A percentile compares a stretch with the other conserved stretches of the same genome.
Evolutionary conservation across 2,797 vertebrate genomes (phyloP).

Genomic region (Carduelis carduelis): DNA sequence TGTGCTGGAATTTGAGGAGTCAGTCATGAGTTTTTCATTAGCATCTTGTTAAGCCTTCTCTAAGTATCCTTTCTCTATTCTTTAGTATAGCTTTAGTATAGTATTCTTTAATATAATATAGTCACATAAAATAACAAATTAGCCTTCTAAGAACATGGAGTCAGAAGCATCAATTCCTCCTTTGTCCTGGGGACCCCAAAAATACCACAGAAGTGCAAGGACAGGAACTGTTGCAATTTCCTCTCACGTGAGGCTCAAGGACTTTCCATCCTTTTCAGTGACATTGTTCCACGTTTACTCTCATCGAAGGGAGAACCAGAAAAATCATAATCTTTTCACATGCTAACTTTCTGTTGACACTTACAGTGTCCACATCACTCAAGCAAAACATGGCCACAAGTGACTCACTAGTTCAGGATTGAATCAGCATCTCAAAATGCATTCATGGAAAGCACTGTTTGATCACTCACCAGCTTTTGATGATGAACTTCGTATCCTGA

Average conservation of each 20-base stretch:
- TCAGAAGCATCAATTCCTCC: background rate
- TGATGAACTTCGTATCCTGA: conserved; percentile 95
- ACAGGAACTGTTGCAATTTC: background rate
- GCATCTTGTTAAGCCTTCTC: background rate
- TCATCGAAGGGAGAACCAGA: background rate
- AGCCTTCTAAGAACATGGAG: background rate
- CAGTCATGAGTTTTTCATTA: background rate
- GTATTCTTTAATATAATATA: background rate
- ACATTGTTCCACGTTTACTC: background rate
- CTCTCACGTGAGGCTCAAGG: background rate
- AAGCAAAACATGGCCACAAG: background rate
- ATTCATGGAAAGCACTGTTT: fast-evolving
- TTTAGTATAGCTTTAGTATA: background rate
- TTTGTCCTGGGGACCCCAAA: background rate
- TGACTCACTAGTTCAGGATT: background rate
- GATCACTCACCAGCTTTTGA: conserved; percentile 89
- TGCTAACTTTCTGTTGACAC: background rate
- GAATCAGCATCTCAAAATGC: background rate
- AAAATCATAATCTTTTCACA: background rate
- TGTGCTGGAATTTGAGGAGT: background rate
- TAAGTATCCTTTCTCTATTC: background rate
- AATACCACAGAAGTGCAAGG: background rate
- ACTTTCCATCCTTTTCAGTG: background rate
- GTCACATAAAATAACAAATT: background rate
- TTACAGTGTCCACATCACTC: background rate